Evolutionary conservation across 1,140 invertebrate genomes (phyloP), one percentile per base, ranked within the genome.

Genomic region (Drosophila lini): DNA sequence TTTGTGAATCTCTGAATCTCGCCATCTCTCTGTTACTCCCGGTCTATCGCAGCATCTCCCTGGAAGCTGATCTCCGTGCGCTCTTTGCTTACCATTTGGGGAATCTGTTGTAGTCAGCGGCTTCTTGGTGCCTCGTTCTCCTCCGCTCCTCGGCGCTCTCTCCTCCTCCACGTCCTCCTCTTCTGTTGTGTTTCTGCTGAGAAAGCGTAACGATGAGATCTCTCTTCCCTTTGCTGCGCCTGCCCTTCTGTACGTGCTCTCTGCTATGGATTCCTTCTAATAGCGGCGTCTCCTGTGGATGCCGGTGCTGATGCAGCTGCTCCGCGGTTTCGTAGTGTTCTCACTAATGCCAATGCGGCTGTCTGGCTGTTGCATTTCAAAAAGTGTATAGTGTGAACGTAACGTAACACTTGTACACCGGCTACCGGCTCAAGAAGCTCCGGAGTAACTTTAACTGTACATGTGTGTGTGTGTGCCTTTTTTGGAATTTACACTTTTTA

Each of bases 81-180:
- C 38, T 44, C 61, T 42, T 41, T 52, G 52, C 83, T 89, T 89
- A 88, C 83, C 83, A 88, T 88, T 89, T 80, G 84, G 64, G 62
- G 68, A 89, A 78, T 83, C 40, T 80, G 73, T 74, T 70, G 76
- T 50, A 78, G 80, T 88, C 84, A 88, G 83, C 83, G 73, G 76
- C 68, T 83, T 83, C 69, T 67, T 70, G 16, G 42, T 57, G 67
- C 48, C 32, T 55, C 48, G 44, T 61, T 38, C 42, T 65, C 38
- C 61, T 56, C 16, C 36, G 59, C 69, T 63, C 19, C 73, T 59
- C 63, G 7, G 19, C 32, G 32, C 52, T 38, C 34, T n/a, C 41
- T 48, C 25, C 56, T 52, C 47, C 47, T 9, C 45, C 13, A 47
- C 7, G 45, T 47, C 2, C 44, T 62, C 44, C 58, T 32, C 25